Base-by-base conservation (phyloP, 2,113 vertebrate species). In the Pionites leucogaster region DNA sequence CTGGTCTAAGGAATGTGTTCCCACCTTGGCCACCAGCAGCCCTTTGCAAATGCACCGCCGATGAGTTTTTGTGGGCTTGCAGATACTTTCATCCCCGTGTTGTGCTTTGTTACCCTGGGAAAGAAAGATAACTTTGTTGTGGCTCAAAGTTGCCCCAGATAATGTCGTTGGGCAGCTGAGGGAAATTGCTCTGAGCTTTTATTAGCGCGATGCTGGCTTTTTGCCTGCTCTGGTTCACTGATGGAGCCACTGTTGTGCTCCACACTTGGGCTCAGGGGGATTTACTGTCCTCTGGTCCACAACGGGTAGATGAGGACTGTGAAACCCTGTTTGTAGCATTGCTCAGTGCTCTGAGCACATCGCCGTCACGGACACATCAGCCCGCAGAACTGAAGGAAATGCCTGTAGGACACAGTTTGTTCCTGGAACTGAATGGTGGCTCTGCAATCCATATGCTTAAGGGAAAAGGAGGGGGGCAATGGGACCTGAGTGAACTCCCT, bases 401-500 rank as follows among this genome's bases (percentile, higher is more conserved):
- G 5, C 5, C 31, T 1, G 6, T 2, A 13, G 5, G 20, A 23
- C 33, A 7, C 18, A 0, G 6, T 16, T 9, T 23, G 37, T 16
- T 18, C 1, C 0, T 1, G 25, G 9, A 16, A 4, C 16, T 1
- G 50, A 31, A 0, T 13, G 88, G 7, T 3, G 16, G 29, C 19
- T 28, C 42, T 22, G n/a, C 37, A 14, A 1, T 24, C 25, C 2
- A 0, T 0, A 9, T 6, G 27, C 6, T 55, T 2, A 8, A 41
- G 47, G 78, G 37, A 10, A 13, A 31, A 29, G 17, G n/a, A 14
- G 71, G 25, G 31, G 31, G 57, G 29, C 13, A 11, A 7, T 1
- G 31, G 37, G 57, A 10, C 4, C 1, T 1, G 50, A 4, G 1
- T 9, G n/a, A 25, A 6, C 5, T 17, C 76, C 24, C 9, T 52